A percentile compares a stretch with the other conserved stretches of the same genome.
phyloP scores from a whole-genome alignment of 2,113 vertebrate species.

The Pogona vitticeps region DNA sequence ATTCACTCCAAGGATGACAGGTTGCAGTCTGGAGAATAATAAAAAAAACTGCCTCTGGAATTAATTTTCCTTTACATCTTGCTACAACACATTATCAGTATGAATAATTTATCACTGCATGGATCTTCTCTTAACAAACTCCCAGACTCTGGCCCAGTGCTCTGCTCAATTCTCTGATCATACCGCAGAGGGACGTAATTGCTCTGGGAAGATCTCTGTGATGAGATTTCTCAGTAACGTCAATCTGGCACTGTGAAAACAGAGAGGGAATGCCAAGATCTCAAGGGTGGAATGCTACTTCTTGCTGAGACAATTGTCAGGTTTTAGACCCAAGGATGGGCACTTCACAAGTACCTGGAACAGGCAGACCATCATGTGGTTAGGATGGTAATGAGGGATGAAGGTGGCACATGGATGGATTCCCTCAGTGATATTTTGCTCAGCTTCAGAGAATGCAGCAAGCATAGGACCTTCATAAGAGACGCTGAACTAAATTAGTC shows the following conservation, averaged over 20 bases:
- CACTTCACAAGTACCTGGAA: neutral
- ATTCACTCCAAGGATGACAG: constrained; percentile 40
- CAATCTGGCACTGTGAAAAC: constrained; percentile 33
- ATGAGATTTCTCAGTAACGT: constrained; percentile 45
- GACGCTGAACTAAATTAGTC: too few species aligned
- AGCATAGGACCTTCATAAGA: neutral
- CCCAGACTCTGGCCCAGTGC: constrained; percentile 41
- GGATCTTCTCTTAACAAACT: constrained; percentile 53
- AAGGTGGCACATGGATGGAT: neutral
- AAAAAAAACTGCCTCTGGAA: constrained; percentile 55
- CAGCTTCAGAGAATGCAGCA: neutral
- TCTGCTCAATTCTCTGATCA: constrained; percentile 39
- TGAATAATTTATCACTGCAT: constrained; percentile 55
- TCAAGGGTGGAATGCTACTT: neutral
- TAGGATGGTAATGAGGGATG: neutral
- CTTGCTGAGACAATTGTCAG: neutral
- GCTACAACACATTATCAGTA: constrained; percentile 47
- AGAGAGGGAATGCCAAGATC: constrained; percentile 11
- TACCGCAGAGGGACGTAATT: constrained; percentile 44
- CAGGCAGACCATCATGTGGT: neutral
- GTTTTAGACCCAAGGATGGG: neutral
- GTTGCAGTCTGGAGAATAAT: constrained; percentile 56
- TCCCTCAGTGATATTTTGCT: neutral
- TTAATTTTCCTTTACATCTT: constrained; percentile 62
- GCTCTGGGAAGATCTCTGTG: constrained; percentile 44